Evolutionary conservation across 1,140 invertebrate genomes (phyloP), one percentile per base, ranked within the genome.

Genomic region (Calephelis nemesis): DNA sequence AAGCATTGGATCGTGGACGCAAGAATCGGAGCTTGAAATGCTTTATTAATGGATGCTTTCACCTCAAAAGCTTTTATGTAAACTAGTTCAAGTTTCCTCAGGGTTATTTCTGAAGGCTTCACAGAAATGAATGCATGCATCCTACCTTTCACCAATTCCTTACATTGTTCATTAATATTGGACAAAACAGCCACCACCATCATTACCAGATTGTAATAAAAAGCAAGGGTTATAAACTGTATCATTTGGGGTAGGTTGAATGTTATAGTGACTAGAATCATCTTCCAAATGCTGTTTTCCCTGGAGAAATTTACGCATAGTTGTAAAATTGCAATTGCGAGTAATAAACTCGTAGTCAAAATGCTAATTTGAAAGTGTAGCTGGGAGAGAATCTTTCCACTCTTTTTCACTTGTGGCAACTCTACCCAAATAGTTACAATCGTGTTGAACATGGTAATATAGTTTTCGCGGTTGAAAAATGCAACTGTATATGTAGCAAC

Each of bases 191-290:
- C 72, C 0, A 78, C 66, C 0, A 87, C 58, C 74, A 83, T 74
- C 52, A 83, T 72, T 2, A 87, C 66, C 2, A 87, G 47, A 0
- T 77, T 62, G n/a, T 81, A 81, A 69, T 83, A 85, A 47, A 87
- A 81, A 9, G 69, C 65, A 4, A 87, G 11, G 0, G 68, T 65
- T 8, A 73, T 63, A 10, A 83, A 81, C 60, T 90, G 86, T 68
- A 88, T 76, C 63, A 75, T 81, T 72, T 87, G 84, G 6, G 85
- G 78, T 13, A 85, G 65, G 54, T 75, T 77, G 63, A 83, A 90
- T 7, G 81, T 77, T 8, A 84, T 73, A 1, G 66, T 69, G n/a
- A 87, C 83, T 42, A 86, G 65, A 40, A 83, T 66, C 47, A 77
- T 81, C 60, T 86, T 87, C 83, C 78, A 84, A 0, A 79, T 9